Conservation (phyloP, 2,797 vertebrate species). For the Pterois miles region DNA sequence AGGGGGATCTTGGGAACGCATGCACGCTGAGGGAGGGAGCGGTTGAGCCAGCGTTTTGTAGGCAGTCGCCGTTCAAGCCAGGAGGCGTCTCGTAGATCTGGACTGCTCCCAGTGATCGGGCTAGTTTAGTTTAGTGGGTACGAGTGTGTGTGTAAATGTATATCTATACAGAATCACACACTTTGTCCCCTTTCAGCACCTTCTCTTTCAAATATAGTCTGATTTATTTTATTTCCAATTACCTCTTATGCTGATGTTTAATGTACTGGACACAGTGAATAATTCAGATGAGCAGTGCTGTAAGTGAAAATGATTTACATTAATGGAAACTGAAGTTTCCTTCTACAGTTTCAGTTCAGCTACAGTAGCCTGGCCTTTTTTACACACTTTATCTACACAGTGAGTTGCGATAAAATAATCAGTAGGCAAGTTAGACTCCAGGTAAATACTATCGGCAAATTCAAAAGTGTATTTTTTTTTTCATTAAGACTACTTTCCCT, state of each 20-base stretch:
- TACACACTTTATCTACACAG: conserved; percentile 6
- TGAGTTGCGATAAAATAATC: conserved; percentile 13
- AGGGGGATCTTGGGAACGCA: conserved; percentile 51
- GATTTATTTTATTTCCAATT: conserved; percentile 6
- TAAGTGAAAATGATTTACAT: conserved; percentile 15
- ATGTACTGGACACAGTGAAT: conserved; percentile 6
- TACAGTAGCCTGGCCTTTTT: background rate
- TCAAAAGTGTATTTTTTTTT: background rate
- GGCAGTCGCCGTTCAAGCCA: conserved; percentile 39
- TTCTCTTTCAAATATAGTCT: background rate
- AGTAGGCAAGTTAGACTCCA: background rate
- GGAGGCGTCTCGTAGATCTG: conserved; percentile 45
- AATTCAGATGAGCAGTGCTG: conserved; percentile 3
- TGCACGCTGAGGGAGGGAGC: conserved; percentile 37
- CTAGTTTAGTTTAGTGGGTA: conserved; percentile 46
- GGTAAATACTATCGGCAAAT: background rate
- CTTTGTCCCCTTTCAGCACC: background rate
- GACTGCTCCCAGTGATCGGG: conserved; percentile 50
- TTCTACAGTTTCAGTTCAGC: conserved; percentile 1
- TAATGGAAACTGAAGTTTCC: conserved; percentile 6
- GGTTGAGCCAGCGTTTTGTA: conserved; percentile 62
- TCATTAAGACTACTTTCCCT: background rate
- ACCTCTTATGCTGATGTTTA: background rate
- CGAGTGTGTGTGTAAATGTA: background rate
- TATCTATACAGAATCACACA: background rate